phyloP scores from a whole-genome alignment of 2,888 invertebrate species.

The Cosmia pyralina region DNA sequence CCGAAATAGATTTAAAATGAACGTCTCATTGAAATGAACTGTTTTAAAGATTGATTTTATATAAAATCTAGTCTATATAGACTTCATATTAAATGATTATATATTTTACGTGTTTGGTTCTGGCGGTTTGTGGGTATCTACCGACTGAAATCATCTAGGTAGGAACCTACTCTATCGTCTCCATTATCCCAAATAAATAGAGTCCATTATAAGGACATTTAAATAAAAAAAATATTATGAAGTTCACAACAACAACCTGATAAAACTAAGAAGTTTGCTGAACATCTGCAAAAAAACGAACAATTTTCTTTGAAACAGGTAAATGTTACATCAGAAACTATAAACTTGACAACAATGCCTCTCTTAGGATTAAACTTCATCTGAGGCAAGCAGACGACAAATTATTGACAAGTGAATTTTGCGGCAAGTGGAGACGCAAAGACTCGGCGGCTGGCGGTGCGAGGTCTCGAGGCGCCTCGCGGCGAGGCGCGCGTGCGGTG shows the following conservation, averaged over 20 bases:
- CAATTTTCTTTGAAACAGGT: constrained; percentile 24
- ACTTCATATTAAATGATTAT: too few relatives aligned
- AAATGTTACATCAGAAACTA: constrained; percentile 32
- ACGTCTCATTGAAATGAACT: constrained; percentile 27
- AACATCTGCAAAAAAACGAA: not conserved
- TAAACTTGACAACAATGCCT: constrained; percentile 49
- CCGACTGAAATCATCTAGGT: too few relatives aligned
- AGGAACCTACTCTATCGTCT: not conserved
- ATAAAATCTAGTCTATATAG: not conserved
- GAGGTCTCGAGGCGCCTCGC: constrained; percentile 33
- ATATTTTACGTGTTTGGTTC: too few relatives aligned
- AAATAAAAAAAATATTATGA: not conserved
- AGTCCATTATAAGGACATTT: not conserved
- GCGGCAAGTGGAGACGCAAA: constrained; percentile 41
- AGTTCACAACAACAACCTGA: not conserved
- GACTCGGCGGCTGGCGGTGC: constrained; percentile 29
- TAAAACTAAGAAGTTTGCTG: constrained; percentile 26
- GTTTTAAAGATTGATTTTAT: constrained; percentile 31
- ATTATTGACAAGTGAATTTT: constrained; percentile 70
- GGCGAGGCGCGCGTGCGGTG: constrained; percentile 73
- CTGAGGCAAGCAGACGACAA: constrained; percentile 53
- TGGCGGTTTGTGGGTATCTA: too few relatives aligned
- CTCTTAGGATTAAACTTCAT: constrained; percentile 41
- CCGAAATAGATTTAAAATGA: constrained; percentile 34
- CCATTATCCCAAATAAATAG: not conserved